A percentile compares a stretch with the other conserved stretches of the same genome.
Evolutionary conservation across 2,113 vertebrate genomes (phyloP).

Genomic region (Ceyx cyanopectus): DNA sequence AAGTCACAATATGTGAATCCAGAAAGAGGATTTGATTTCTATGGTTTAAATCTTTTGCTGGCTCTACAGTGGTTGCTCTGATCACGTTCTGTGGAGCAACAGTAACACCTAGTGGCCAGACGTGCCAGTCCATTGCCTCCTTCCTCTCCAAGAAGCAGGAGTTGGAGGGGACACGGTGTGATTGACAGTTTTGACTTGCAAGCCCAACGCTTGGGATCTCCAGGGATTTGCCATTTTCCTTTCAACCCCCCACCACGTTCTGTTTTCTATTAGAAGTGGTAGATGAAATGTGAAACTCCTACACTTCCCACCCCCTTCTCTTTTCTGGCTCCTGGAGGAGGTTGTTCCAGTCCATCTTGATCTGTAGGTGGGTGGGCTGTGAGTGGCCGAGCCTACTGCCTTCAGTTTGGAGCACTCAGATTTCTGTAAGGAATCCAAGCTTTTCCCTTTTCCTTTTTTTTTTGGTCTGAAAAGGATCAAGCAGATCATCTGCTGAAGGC

Average conservation of each 20-base stretch:
- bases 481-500: constrained; percentile 21
- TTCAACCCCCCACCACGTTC: constrained; percentile 32
- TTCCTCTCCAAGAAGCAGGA: neutral
- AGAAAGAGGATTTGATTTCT: neutral
- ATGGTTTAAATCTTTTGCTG: neutral
- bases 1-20: accelerated
- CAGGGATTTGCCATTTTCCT: constrained; percentile 39
- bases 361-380: constrained; percentile 66
- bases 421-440: constrained; percentile 26
- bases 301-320: constrained; percentile 18
- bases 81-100: constrained; percentile 43
- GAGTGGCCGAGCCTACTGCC: constrained; percentile 36
- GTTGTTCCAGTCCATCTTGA: constrained; percentile 49
- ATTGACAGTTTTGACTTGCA: constrained; percentile 51
- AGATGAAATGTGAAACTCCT: constrained; percentile 63
- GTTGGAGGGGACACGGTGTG: neutral
- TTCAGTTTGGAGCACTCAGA: constrained; percentile 39
- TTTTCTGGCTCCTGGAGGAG: constrained; percentile 40
- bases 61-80: neutral
- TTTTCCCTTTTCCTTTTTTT: neutral
- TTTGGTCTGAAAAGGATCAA: neutral
- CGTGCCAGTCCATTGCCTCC: neutral
- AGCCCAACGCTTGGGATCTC: constrained; percentile 19
- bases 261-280: constrained; percentile 70
- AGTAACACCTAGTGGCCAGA: constrained; percentile 72